Evolutionary conservation across 2,113 vertebrate species (phyloP).

Genomic region (Astatoreochromis straeleni): DNA sequence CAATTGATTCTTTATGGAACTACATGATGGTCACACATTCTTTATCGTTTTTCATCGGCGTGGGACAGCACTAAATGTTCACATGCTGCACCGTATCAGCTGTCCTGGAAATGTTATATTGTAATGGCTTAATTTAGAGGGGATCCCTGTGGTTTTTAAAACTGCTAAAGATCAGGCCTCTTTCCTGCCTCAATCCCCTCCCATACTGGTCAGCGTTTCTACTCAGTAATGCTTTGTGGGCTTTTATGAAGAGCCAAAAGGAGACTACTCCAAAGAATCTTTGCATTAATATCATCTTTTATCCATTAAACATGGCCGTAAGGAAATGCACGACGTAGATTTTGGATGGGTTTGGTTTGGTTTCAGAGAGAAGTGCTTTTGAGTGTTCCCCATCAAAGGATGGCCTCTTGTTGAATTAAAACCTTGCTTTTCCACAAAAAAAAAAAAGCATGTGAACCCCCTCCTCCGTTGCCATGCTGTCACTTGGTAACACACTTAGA

Average conservation of each 20-base stretch:
- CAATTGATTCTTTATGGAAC: slow-evolving; percentile 31
- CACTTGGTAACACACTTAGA: slow-evolving; percentile 8
- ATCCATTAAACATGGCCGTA: slow-evolving; percentile 5
- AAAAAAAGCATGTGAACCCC: slow-evolving; percentile 7
- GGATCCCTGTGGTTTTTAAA: neutral
- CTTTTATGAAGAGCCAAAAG: neutral
- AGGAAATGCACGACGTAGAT: neutral
- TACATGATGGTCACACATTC: neutral
- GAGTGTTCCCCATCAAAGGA: slow-evolving; percentile 20
- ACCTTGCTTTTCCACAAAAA: slow-evolving; percentile 30
- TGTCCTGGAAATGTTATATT: neutral
- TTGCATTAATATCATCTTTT: slow-evolving; percentile 40
- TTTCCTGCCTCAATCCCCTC: neutral
- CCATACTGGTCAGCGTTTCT: neutral
- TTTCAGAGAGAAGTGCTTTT: neutral
- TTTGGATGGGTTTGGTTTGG: slow-evolving; percentile 12
- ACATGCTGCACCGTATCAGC: neutral
- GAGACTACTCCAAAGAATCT: slow-evolving; percentile 3
- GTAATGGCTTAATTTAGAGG: neutral
- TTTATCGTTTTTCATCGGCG: neutral
- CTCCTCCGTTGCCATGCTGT: neutral
- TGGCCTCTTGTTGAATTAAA: slow-evolving; percentile 1
- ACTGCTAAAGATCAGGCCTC: neutral
- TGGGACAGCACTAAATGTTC: neutral
- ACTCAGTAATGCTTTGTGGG: neutral